Base-by-base conservation (phyloP, 2,113 vertebrate genomes). In the Pica pica region DNA sequence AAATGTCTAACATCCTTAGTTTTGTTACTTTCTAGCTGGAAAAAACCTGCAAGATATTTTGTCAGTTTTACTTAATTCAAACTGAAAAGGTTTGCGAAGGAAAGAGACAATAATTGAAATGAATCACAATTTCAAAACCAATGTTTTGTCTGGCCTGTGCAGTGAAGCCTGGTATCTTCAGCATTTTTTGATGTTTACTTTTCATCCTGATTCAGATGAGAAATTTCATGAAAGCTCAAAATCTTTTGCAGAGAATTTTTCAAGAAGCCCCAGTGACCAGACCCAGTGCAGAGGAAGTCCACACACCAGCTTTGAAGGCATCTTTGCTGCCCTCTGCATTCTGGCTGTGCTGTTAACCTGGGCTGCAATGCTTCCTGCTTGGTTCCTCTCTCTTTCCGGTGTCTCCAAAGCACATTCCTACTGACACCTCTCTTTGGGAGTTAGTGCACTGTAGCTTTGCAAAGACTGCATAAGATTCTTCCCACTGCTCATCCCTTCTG, bases 381-480 rank as follows among this genome's bases (percentile, higher is more conserved):
- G 18, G 7, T 50, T 87, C 59, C 42, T 22, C 67, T 47, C n/a
- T 26, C 49, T 64, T 73, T 23, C 26, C 37, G 6, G 15, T 41
- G 27, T 52, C 35, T 90, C 33, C 35, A 77, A 47, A 83, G 52
- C 71, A 37, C 8, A 39, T 80, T 39, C 21, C 42, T 67, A 14
- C 52, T 39, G 53, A 4, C 20, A 53, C 16, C 22, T 20, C 17
- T 37, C 16, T 75, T 47, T 47, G 50, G 9, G 30, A 27, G 20
- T 27, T 53, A 41, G 50, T 35, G 59, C 39, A 49, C 12, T 0
- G 0, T 14, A 67, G 21, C 41, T 81, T 61, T 78, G 17, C 1
- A 1, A 67, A 84, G 53, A 8, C 30, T 56, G 7, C 0, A 0
- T 42, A 37, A 87, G n/a, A 50, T 50, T 59, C 47, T 82, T 70